These are phyloP conservation scores for Anhinga anhinga DNA, from an alignment of 2,113 vertebrate species.

Conservation along the genomic window DNA sequence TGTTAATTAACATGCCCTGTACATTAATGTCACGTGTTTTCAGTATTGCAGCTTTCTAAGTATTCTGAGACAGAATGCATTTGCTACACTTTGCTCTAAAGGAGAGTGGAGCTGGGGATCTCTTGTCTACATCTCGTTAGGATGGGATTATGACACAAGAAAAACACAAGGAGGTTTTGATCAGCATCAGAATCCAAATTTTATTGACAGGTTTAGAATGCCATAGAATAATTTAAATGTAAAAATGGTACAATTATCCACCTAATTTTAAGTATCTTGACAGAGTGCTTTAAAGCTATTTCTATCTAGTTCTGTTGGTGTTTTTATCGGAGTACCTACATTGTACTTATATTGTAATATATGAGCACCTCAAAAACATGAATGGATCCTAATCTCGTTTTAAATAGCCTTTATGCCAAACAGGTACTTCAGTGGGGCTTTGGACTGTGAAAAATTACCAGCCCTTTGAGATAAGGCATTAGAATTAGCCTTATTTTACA, in stretches of 20 bases:
- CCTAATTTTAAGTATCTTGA: background rate
- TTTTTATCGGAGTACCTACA: background rate
- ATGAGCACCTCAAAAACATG: background rate
- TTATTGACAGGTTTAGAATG: background rate
- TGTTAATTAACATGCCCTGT: background rate
- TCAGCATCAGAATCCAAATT: background rate
- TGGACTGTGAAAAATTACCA: background rate
- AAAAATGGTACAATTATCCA: background rate
- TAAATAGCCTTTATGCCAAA: background rate
- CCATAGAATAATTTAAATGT: background rate
- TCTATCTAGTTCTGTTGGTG: background rate
- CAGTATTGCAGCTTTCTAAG: background rate
- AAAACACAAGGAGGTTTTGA: background rate
- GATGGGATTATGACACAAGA: background rate
- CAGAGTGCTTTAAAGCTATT: background rate
- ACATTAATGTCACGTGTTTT: background rate
- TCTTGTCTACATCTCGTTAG: background rate
- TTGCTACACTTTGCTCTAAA: background rate
- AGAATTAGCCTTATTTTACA: background rate
- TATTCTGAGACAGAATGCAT: background rate
- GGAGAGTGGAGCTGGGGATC: background rate
- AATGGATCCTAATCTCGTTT: background rate
- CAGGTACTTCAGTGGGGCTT: background rate
- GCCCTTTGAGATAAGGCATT: background rate
- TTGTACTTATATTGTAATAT: background rate